Evolutionary conservation across 2,113 vertebrate genomes (phyloP).

Genomic region (Amblyornis subalaris): DNA sequence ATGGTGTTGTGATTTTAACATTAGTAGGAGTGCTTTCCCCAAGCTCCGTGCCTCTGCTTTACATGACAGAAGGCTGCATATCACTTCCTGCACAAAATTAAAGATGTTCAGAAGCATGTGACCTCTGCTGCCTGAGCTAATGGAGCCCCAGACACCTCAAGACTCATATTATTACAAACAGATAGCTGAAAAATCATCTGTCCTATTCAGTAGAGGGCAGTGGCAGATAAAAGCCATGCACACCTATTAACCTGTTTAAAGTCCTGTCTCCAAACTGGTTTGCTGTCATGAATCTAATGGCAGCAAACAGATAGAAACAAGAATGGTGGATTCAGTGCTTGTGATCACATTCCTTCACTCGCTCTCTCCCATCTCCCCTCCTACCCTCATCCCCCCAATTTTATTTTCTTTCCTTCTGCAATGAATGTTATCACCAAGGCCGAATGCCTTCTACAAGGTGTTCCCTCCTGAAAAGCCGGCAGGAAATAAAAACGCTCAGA

Average conservation of each 20-base stretch:
- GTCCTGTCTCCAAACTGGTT: background rate
- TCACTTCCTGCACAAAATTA: background rate
- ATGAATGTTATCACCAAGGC: background rate
- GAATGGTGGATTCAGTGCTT: background rate
- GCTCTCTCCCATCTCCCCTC: background rate
- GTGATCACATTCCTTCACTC: background rate
- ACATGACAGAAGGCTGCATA: background rate
- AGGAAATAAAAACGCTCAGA: conserved; percentile 43
- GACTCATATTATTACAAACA: background rate
- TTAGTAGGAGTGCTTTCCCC: background rate
- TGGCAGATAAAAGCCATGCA: conserved; percentile 18
- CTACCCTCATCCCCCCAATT: accelerated
- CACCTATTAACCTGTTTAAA: background rate
- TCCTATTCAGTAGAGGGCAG: conserved; percentile 39
- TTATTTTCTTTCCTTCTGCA: background rate
- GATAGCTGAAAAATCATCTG: background rate
- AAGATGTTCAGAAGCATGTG: background rate
- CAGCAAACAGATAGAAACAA: background rate
- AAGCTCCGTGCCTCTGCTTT: background rate
- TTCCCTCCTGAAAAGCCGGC: background rate
- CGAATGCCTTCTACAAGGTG: background rate
- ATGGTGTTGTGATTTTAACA: background rate
- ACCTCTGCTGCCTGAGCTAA: background rate
- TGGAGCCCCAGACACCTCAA: background rate
- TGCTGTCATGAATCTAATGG: background rate